Base-by-base conservation (phyloP, 2,888 invertebrate species). In the Cinara cedri region DNA sequence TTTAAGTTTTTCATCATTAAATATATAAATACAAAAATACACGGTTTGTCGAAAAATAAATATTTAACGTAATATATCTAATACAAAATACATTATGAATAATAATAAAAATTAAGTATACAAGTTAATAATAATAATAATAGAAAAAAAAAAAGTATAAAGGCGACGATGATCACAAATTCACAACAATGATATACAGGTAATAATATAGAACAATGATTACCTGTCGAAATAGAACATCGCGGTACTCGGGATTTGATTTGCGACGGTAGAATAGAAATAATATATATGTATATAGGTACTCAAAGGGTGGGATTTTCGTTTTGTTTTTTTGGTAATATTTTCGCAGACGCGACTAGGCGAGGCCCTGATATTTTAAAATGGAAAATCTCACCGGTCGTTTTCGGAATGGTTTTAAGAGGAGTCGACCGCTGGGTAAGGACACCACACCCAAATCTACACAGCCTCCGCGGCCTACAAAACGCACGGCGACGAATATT, bases 1-100 rank as follows among this genome's bases (percentile, higher is more conserved):
- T 34, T 34, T 34, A 34, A 34, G 34, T 34, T 34, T 34, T 34
- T 54, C 51, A 24, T 55, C 54, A 54, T 75, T 65, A 75, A 66
- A 65, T 65, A 34, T 34, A 65, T 63, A 65, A 75, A 75, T 75
- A 75, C 65, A 75, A 75, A 75, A 75, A 75, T 75, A 75, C 26
- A 63, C 0, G 24, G 65, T 63, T 75, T 54, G 54, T 55, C 3
- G 42, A 65, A 74, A 75, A 63, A 75, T 75, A 75, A 63, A 75
- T 75, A 63, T 54, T 75, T 55, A 54, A 57, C 72, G 42, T 54
- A 65, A 44, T 26, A 75, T n/a, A n/a, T n/a, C n/a, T n/a, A n/a
- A n/a, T n/a, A n/a, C n/a, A n/a, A n/a, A n/a, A n/a, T 24, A 51
- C 62, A 63, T 51, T 46, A n/a, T 26, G 49, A 46, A 26, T 63